Evolutionary conservation across 2,113 vertebrate genomes (phyloP).

Genomic region (Accipiter virgatus): DNA sequence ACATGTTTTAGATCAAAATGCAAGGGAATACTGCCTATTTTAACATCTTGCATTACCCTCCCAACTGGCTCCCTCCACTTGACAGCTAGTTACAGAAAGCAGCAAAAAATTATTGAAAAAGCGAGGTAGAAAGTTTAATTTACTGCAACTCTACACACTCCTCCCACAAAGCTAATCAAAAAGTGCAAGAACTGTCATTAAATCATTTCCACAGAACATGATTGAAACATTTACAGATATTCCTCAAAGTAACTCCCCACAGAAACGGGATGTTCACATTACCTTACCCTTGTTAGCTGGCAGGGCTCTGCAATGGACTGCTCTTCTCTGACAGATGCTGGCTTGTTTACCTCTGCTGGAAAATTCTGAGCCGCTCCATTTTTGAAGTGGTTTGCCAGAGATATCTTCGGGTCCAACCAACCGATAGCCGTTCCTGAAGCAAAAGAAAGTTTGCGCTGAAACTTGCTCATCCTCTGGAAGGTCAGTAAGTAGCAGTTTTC

Average conservation of each 20-base stretch:
- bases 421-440: slow-evolving; percentile 89
- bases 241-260: not conserved
- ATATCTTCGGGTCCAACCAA: slow-evolving; percentile 94
- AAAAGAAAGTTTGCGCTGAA: slow-evolving; percentile 79
- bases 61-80: not conserved
- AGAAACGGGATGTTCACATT: slow-evolving; percentile 4
- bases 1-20: not conserved
- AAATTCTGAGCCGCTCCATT: slow-evolving; percentile 87
- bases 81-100: not conserved
- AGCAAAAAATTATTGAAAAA: not conserved
- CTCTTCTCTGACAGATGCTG: slow-evolving; percentile 77
- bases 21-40: not conserved
- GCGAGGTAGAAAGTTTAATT: not conserved
- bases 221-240: not conserved
- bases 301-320: slow-evolving; percentile 78
- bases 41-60: not conserved
- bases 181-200: not conserved
- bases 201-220: not conserved
- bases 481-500: slow-evolving; percentile 23
- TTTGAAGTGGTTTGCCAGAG: slow-evolving; percentile 87
- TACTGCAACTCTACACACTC: not conserved
- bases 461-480: slow-evolving; percentile 79
- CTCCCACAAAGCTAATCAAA: not conserved
- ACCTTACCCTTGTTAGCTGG: slow-evolving; percentile 87
- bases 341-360: slow-evolving; percentile 73